phyloP scores from a whole-genome alignment of 2,797 vertebrate genomes.

The Hydrolagus colliei region DNA sequence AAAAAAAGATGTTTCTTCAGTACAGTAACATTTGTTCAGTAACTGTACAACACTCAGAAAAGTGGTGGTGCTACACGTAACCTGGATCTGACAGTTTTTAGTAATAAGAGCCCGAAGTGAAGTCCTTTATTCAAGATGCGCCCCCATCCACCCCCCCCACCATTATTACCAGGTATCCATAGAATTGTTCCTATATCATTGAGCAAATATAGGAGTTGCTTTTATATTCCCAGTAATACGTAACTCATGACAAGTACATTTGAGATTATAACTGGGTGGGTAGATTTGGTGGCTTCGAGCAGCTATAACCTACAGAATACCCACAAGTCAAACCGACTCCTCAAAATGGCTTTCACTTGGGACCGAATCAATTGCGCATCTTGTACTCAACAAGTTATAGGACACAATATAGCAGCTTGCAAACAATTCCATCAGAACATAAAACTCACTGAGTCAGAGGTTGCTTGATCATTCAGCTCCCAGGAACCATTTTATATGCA shows the following conservation, averaged over 20 bases:
- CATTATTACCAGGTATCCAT: neutral
- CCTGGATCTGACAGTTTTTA: constrained; percentile 15
- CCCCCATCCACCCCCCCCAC: neutral
- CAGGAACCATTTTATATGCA: constrained; percentile 17
- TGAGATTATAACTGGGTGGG: neutral
- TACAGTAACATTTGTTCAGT: constrained; percentile 27
- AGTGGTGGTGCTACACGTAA: constrained; percentile 25
- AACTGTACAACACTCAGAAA: constrained; percentile 2
- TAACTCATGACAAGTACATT: neutral
- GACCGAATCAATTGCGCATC: neutral
- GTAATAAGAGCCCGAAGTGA: neutral
- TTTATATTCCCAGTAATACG: neutral
- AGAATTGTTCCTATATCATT: neutral
- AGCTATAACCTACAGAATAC: neutral
- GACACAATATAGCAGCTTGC: constrained; percentile 14
- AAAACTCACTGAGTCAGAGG: constrained; percentile 23
- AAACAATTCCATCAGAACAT: constrained; percentile 15
- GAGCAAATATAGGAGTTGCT: neutral
- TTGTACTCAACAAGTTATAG: constrained; percentile 15
- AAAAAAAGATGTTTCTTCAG: constrained; percentile 17
- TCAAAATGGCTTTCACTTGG: neutral
- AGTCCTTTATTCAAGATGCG: neutral
- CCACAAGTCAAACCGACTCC: neutral
- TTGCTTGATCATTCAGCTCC: neutral
- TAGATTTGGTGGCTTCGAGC: neutral